Conservation (phyloP, 2,888 invertebrate genomes). For the Arge pagana region DNA sequence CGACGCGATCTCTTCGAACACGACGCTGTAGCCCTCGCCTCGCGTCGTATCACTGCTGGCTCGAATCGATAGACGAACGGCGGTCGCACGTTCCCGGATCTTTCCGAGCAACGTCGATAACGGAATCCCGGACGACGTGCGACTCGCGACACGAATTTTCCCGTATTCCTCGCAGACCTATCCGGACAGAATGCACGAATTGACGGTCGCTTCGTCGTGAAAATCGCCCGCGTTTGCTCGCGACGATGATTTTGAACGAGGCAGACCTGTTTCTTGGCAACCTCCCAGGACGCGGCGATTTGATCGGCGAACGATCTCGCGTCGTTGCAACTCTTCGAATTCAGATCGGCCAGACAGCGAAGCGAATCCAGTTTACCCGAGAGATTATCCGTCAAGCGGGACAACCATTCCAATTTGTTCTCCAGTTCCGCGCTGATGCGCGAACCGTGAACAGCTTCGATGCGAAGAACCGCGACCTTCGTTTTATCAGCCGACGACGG, state of each 20-base stretch:
- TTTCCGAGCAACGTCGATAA: conserved; percentile 38
- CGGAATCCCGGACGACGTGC: conserved; percentile 38
- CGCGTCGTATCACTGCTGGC: no score
- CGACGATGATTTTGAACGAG: no score
- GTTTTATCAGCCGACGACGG: no score
- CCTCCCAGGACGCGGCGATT: conserved; percentile 38
- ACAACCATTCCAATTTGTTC: conserved; percentile 36
- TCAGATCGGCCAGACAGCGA: conserved; percentile 34
- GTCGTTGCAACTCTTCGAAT: conserved; percentile 27
- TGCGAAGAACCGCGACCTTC: conserved; percentile 38
- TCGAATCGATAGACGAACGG: conserved; percentile 38
- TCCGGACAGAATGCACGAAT: no score
- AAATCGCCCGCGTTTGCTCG: no score
- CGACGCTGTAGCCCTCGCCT: conserved; percentile 35
- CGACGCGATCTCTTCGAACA: conserved; percentile 37
- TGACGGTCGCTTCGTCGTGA: no score
- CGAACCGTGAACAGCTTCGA: conserved; percentile 36
- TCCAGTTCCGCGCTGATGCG: conserved; percentile 38
- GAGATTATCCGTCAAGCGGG: conserved; percentile 33
- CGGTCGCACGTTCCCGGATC: conserved; percentile 39
- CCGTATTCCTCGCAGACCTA: conserved; percentile 35
- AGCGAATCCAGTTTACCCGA: conserved; percentile 41
- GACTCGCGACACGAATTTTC: conserved; percentile 42
- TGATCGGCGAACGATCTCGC: conserved; percentile 40
- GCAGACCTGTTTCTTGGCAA: conserved; percentile 38